These are phyloP conservation scores for Petrolisthes cinctipes DNA, from an alignment of 2,888 invertebrate genomes.

Conservation along the genomic window DNA sequence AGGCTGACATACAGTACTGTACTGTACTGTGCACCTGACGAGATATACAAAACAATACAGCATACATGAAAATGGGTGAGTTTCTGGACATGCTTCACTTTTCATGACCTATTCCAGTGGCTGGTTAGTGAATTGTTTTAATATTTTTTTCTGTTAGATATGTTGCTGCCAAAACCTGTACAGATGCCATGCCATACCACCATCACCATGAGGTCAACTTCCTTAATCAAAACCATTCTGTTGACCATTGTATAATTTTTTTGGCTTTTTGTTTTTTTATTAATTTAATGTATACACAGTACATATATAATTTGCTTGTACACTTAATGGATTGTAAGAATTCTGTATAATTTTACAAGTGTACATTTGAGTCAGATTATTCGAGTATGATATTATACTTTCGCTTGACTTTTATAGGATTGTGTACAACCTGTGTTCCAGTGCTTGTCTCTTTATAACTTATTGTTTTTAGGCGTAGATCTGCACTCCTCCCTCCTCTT, in stretches of 20 bases:
- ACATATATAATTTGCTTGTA: background rate
- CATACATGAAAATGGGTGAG: too few relatives aligned
- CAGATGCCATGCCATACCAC: conserved; percentile 7
- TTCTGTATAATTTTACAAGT: conserved; percentile 30
- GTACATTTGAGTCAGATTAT: conserved; percentile 49
- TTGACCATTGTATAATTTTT: background rate
- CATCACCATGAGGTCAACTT: background rate
- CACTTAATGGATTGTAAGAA: conserved; percentile 14
- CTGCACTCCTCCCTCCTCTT: background rate
- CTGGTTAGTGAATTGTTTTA: background rate
- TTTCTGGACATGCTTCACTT: too few relatives aligned
- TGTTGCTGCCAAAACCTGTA: conserved; percentile 16
- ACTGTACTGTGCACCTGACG: too few relatives aligned
- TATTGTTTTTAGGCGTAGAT: conserved; percentile 44
- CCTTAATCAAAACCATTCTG: conserved; percentile 5
- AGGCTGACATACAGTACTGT: too few relatives aligned
- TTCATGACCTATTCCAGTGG: too few relatives aligned
- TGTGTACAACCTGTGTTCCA: conserved; percentile 49
- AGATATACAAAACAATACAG: too few relatives aligned
- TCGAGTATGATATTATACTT: conserved; percentile 38
- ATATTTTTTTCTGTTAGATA: conserved; percentile 3
- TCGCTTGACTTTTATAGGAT: conserved; percentile 52
- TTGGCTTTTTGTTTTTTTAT: background rate
- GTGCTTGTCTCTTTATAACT: conserved; percentile 52
- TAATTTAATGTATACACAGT: background rate